Evolutionary conservation across 2,888 invertebrate genomes (phyloP).

Genomic region (Scaeva pyrastri): DNA sequence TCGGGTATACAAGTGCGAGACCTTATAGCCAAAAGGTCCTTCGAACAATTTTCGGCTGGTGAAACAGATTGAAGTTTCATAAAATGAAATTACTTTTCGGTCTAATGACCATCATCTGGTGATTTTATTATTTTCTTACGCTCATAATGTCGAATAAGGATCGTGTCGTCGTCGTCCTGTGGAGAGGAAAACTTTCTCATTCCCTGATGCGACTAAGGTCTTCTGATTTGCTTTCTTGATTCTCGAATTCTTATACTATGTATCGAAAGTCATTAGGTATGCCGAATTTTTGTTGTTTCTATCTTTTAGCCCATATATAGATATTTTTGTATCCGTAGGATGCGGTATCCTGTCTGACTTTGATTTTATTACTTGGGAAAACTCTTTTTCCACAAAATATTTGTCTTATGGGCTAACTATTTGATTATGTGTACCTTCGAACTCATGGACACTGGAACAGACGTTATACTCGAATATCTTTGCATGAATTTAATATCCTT

Average conservation of each 20-base stretch:
- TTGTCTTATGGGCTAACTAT: constrained; percentile 51
- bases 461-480: constrained; percentile 26
- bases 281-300: neutral
- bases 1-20: neutral
- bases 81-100: constrained; percentile 76
- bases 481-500: constrained; percentile 68
- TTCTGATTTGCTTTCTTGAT: neutral
- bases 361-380: constrained; percentile 67
- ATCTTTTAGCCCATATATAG: neutral
- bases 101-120: constrained; percentile 76
- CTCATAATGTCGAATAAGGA: constrained; percentile 47
- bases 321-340: too few species aligned
- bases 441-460: neutral
- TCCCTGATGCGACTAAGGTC: neutral
- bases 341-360: constrained; percentile 46
- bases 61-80: constrained; percentile 70
- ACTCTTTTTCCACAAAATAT: constrained; percentile 31
- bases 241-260: constrained; percentile 29
- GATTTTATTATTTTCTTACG: constrained; percentile 71
- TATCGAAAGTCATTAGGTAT: constrained; percentile 53
- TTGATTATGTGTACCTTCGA: constrained; percentile 29
- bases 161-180: too few species aligned
- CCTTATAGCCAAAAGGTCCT: constrained; percentile 32
- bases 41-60: constrained; percentile 42
- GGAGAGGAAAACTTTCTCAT: constrained; percentile 32